A percentile compares a stretch with the other conserved stretches of the same genome.
Evolutionary conservation across 2,888 invertebrate species (phyloP).

Genomic region (Laspeyria flexula): DNA sequence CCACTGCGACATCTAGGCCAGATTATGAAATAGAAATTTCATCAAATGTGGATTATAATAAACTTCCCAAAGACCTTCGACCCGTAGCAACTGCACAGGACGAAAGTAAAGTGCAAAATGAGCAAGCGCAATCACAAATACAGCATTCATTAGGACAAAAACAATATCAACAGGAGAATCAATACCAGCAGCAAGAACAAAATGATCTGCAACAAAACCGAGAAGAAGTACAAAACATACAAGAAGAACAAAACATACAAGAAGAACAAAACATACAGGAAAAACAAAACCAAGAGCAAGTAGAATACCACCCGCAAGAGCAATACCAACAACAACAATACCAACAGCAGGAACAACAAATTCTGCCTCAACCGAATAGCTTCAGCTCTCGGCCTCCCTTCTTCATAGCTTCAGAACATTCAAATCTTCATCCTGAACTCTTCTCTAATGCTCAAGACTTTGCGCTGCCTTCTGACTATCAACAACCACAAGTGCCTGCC

Average conservation of each 20-base stretch:
- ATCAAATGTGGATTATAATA: slow-evolving; percentile 8
- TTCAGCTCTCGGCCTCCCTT: background rate
- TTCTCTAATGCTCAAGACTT: slow-evolving; percentile 19
- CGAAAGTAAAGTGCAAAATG: background rate
- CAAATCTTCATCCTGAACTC: slow-evolving; percentile 4
- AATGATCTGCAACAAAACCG: background rate
- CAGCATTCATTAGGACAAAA: no score
- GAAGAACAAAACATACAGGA: no score
- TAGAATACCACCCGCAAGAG: background rate
- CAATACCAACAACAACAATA: slow-evolving; percentile 1
- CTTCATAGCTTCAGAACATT: background rate
- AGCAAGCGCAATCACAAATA: no score
- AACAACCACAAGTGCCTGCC: slow-evolving; percentile 45
- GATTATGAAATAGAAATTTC: slow-evolving; percentile 21
- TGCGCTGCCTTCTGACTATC: slow-evolving; percentile 23
- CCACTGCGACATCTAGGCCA: background rate
- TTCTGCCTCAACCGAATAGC: background rate
- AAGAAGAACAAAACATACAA: background rate
- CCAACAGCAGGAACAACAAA: background rate
- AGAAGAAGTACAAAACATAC: background rate
- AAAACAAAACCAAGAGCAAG: background rate
- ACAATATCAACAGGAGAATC: no score
- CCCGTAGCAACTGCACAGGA: slow-evolving; percentile 5
- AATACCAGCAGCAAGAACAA: background rate
- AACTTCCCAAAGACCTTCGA: slow-evolving; percentile 16